Evolutionary conservation across 1,140 invertebrate genomes (phyloP).

Genomic region (Cardiocondyla obscurior): DNA sequence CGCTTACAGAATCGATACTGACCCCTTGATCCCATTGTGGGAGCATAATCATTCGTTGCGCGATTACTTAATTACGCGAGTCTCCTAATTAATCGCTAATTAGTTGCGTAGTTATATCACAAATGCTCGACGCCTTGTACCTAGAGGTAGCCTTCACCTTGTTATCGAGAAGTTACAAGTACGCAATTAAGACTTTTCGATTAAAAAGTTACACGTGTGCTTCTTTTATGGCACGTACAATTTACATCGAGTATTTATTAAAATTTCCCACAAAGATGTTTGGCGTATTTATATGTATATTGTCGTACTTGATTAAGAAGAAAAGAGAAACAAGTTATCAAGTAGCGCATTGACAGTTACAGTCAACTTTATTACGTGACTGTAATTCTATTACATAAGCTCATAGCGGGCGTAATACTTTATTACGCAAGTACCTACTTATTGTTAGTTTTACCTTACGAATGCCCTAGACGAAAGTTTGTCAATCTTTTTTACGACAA

Average conservation of each 20-base stretch:
- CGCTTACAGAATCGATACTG: slow-evolving; percentile 55
- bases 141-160: background rate
- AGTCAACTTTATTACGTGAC: slow-evolving; percentile 4
- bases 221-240: background rate
- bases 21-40: background rate
- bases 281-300: background rate
- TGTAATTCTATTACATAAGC: slow-evolving; percentile 16
- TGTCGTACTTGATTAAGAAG: too few species aligned
- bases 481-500: background rate
- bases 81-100: background rate
- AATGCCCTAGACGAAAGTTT: background rate
- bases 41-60: background rate
- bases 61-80: slow-evolving; percentile 28
- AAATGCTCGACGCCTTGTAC: background rate
- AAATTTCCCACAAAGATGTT: background rate
- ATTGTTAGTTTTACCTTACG: background rate
- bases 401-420: too few species aligned
- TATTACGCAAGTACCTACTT: background rate
- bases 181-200: background rate
- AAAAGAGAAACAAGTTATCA: background rate
- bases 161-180: background rate
- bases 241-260: background rate
- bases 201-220: background rate
- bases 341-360: background rate
- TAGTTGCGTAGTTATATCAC: slow-evolving; percentile 21